Evolutionary conservation across 92 coral and sea anemone species (phyloP), one percentile per base, ranked within the genome.

Genomic region (Bergia sp.): DNA sequence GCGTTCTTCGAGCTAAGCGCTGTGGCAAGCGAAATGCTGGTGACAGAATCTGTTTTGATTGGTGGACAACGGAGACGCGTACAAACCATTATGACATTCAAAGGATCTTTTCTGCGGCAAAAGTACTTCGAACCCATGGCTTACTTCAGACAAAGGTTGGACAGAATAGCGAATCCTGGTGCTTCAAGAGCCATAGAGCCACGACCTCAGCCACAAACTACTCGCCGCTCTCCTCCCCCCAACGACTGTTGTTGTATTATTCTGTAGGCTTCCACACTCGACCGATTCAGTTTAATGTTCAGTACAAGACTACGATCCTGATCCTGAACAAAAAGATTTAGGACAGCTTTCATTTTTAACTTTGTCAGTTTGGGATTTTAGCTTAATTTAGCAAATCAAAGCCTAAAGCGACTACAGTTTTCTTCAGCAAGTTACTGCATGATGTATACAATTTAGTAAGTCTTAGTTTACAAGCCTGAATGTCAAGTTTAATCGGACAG

Each of bases 21-120:
- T 8, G 91, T 81, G 16, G 71, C 91, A 5, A 82, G 76, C 13
- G 64, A 79, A 45, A 39, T 88, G 86, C 79, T 84, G n/a, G 87
- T 88, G 7, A 44, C 91, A 80, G 81, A 88, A n/a, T 66, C 82
- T 64, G 66, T 88, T 44, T 21, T 88, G 72, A 88, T 88, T 88
- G 91, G 91, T 55, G 91, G 91, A 13, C 86, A 88, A 65, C 82
- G 91, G 11, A 81, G 65, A 64, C 72, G 81, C 42, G 91, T 88
- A 21, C 72, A 73, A 1, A 88, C 72, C 20, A 88, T 88, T 57
- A 88, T 88, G 91, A 61, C 83, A n/a, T 88, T 88, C 61, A 42
- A 69, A 76, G 76, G 80, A 37, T 43, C 87, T 11, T 88, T 55
- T 55, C 40, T 88, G 91, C 86, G 73, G 36, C 42, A 6, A 13